phyloP scores from a whole-genome alignment of 2,113 vertebrate species.

The Nothobranchius kuhntae region DNA sequence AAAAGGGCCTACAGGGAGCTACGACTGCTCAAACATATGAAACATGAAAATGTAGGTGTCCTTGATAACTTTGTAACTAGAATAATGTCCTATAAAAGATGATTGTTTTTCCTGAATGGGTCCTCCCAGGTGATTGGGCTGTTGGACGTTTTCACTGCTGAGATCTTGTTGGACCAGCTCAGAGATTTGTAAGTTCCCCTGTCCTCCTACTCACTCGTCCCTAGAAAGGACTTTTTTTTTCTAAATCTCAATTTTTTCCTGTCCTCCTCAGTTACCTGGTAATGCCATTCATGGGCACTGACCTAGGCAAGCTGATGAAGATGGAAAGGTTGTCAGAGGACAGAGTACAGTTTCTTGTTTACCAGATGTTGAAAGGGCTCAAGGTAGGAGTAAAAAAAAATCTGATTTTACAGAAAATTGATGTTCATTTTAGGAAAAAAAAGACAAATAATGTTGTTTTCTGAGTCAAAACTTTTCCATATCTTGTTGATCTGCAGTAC shows the following conservation, averaged over 20 bases:
- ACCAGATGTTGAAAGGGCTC: conserved; percentile 92
- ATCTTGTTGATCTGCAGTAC: conserved; percentile 82
- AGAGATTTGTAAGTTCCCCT: conserved; percentile 90
- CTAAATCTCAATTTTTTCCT: neutral
- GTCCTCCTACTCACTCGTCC: neutral
- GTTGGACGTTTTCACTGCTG: conserved; percentile 91
- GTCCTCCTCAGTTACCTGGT: conserved; percentile 73
- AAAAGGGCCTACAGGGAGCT: conserved; percentile 92
- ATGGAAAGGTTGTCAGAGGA: conserved; percentile 85
- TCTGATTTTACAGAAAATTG: neutral
- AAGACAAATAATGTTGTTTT: neutral
- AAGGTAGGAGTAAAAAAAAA: conserved; percentile 79
- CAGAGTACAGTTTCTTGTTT: conserved; percentile 91
- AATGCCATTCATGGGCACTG: conserved; percentile 82
- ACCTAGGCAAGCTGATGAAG: conserved; percentile 77
- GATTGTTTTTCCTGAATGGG: neutral
- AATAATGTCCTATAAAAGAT: neutral
- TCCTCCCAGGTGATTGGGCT: conserved; percentile 88
- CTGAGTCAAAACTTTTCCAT: conserved; percentile 16
- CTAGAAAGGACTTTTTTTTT: neutral
- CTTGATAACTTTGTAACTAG: neutral
- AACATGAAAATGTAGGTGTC: conserved; percentile 90
- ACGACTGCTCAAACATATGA: conserved; percentile 94
- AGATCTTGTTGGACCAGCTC: conserved; percentile 85
- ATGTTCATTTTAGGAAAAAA: neutral